Evolutionary conservation across 1,140 invertebrate species (phyloP).

Genomic region (Macrostomum lignano): DNA sequence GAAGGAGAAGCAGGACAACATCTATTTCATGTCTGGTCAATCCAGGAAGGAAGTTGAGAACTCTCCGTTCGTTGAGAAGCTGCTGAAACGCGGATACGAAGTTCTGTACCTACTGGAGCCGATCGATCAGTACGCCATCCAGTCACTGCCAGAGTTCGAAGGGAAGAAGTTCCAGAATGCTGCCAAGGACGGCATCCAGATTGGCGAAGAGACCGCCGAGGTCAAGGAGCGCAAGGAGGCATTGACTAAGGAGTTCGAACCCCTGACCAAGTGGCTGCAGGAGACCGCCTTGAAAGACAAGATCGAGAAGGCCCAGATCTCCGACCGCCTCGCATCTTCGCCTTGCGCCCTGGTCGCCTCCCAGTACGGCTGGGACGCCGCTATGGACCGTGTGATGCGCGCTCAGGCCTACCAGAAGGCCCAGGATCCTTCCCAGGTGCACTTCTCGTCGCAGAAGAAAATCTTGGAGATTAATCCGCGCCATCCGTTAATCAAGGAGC

Average conservation of each 20-base stretch:
- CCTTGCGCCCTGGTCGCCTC: conserved; percentile 84
- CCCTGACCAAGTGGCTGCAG: conserved; percentile 60
- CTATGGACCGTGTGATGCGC: conserved; percentile 82
- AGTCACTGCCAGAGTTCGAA: conserved; percentile 86
- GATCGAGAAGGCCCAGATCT: conserved; percentile 38
- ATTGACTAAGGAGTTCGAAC: conserved; percentile 32
- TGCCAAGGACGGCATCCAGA: conserved; percentile 75
- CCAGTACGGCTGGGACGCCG: conserved; percentile 82
- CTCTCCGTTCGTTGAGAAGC: conserved; percentile 75
- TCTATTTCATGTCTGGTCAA: conserved; percentile 81
- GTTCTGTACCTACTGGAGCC: conserved; percentile 69
- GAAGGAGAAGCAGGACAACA: conserved; percentile 80
- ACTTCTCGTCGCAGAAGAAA: conserved; percentile 78
- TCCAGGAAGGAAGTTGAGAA: conserved; percentile 47
- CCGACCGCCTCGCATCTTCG: conserved; percentile 60
- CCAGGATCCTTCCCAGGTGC: conserved; percentile 57
- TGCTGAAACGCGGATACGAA: conserved; percentile 76
- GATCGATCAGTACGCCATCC: conserved; percentile 89
- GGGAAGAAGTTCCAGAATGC: conserved; percentile 98
- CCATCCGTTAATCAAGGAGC: conserved; percentile 56
- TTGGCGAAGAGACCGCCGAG: conserved; percentile 41
- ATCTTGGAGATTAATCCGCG: conserved; percentile 84
- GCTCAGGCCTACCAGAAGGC: conserved; percentile 87
- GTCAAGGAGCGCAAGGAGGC: conserved; percentile 3
- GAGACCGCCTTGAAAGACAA: conserved; percentile 55